Conservation (phyloP, 2,113 vertebrate genomes). For the Myrmophylax atrothorax region DNA sequence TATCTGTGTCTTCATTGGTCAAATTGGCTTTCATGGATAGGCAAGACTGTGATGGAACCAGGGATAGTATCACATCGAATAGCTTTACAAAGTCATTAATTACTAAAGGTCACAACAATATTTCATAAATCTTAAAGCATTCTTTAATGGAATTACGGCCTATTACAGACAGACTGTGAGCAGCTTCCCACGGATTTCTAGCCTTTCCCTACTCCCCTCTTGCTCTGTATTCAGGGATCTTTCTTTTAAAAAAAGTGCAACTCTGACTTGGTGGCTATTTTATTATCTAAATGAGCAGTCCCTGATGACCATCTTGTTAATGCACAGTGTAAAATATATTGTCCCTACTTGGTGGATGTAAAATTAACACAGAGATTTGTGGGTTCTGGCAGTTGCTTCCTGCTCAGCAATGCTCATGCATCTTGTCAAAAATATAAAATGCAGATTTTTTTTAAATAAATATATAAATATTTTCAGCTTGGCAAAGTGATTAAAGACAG, state of each 20-base stretch:
- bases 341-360: neutral
- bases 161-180: neutral
- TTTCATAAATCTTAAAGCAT: neutral
- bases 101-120: neutral
- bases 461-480: slow-evolving; percentile 24
- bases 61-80: neutral
- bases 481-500: slow-evolving; percentile 40
- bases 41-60: neutral
- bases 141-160: neutral
- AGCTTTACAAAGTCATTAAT: neutral
- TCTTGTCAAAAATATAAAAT: slow-evolving; percentile 48
- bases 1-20: neutral
- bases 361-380: slow-evolving; percentile 48
- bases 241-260: neutral
- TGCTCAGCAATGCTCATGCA: neutral
- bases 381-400: slow-evolving; percentile 7
- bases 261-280: neutral
- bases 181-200: neutral
- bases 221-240: neutral
- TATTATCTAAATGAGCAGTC: neutral
- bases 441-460: neutral
- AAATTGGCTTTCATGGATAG: neutral
- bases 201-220: neutral
- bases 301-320: neutral
- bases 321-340: neutral